Conservation (phyloP, 2,797 vertebrate genomes). For the Dallia pectoralis region DNA sequence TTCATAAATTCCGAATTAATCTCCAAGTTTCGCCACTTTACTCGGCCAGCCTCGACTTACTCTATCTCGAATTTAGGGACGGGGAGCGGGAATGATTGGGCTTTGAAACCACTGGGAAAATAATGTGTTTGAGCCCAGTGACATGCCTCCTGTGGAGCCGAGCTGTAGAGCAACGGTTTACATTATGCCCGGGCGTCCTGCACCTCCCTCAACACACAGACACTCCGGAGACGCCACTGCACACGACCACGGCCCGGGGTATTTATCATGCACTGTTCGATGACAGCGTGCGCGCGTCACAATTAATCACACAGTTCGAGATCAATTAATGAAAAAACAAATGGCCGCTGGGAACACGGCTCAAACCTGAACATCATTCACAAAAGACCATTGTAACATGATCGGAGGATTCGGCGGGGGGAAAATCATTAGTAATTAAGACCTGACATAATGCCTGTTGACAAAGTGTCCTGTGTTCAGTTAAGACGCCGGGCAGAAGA, state of each 20-base stretch:
- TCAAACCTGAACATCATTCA: constrained; percentile 92
- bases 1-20: constrained; percentile 86
- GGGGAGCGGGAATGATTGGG: constrained; percentile 72
- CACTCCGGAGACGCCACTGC: constrained; percentile 68
- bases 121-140: constrained; percentile 68
- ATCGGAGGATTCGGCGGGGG: constrained; percentile 48
- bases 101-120: constrained; percentile 75
- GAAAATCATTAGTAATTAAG: constrained; percentile 74
- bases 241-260: constrained; percentile 77
- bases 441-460: constrained; percentile 69
- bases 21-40: constrained; percentile 76
- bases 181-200: constrained; percentile 79
- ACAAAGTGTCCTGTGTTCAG: constrained; percentile 60
- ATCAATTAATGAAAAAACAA: constrained; percentile 97
- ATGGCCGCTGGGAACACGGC: constrained; percentile 87
- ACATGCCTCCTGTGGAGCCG: constrained; percentile 65
- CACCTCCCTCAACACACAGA: constrained; percentile 79
- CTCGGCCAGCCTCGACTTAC: constrained; percentile 76
- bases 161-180: constrained; percentile 46
- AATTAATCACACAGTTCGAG: constrained; percentile 90
- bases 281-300: constrained; percentile 67
- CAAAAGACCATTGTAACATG: constrained; percentile 76
- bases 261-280: constrained; percentile 86
- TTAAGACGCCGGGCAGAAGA: constrained; percentile 48
- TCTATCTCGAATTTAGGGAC: constrained; percentile 81